A percentile compares a stretch with the other conserved stretches of the same genome.
Conservation (phyloP, 1,140 invertebrate genomes). For the Lucilia sericata region DNA sequence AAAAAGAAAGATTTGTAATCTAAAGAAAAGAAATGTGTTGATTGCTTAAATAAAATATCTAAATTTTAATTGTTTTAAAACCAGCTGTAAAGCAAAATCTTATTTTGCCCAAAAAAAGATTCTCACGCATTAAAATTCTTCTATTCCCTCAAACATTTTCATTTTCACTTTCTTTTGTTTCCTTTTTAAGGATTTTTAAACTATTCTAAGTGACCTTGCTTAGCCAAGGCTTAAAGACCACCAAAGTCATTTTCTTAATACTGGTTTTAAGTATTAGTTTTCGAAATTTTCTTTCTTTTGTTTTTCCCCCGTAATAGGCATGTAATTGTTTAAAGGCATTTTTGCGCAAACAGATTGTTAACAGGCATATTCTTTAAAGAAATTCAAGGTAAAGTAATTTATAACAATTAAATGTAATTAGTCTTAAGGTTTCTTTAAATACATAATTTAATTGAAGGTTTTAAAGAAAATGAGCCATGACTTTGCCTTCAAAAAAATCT, state of each 20-base stretch:
- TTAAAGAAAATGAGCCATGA: no score
- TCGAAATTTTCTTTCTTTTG: background rate
- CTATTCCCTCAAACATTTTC: no score
- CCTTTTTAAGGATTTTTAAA: background rate
- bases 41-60: background rate
- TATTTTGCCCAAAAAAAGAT: no score
- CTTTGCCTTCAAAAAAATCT: no score
- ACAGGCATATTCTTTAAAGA: no score
- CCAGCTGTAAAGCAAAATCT: no score
- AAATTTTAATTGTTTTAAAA: background rate
- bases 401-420: no score
- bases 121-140: no score
- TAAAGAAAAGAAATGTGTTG: background rate
- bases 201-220: background rate
- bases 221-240: background rate
- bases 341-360: background rate
- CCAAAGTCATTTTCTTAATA: conserved; percentile 16
- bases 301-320: background rate
- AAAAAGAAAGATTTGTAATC: background rate
- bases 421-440: no score
- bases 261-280: background rate
- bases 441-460: no score
- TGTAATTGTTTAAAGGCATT: conserved; percentile 9
- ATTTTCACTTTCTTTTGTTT: background rate
- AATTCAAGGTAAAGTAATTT: no score